Conservation (phyloP, 1,140 invertebrate species). For the Danaus plexippus region DNA sequence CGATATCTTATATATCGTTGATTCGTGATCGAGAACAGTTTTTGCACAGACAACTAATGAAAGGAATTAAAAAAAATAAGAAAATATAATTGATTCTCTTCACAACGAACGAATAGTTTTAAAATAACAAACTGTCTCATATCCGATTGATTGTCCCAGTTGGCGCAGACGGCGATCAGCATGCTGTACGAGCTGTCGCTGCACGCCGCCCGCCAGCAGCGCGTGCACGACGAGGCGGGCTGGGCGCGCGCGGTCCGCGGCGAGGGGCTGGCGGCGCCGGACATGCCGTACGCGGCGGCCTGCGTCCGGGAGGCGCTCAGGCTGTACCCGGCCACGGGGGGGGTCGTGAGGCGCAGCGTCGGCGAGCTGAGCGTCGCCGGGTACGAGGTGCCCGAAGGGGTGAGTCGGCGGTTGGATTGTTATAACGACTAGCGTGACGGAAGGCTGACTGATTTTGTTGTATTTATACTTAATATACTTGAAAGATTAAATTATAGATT, state of each 20-base stretch:
- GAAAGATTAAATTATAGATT: too few species aligned
- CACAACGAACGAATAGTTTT: too few species aligned
- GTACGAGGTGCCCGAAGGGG: constrained; percentile 54
- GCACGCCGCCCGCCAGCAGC: constrained; percentile 54
- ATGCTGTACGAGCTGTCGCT: constrained; percentile 62
- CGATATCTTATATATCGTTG: too few species aligned
- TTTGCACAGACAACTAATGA: too few species aligned
- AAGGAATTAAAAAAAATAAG: too few species aligned
- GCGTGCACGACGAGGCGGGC: constrained; percentile 52
- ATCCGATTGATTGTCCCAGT: constrained; percentile 26
- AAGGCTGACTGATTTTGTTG: too few species aligned
- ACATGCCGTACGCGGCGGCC: constrained; percentile 42
- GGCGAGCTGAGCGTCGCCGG: constrained; percentile 43
- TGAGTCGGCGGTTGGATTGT: constrained; percentile 15
- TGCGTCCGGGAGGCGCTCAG: constrained; percentile 47
- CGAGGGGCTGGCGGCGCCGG: constrained; percentile 30
- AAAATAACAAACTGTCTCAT: too few species aligned
- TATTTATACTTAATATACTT: too few species aligned
- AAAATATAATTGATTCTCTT: too few species aligned
- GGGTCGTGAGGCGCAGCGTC: constrained; percentile 48
- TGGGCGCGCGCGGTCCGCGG: constrained; percentile 45
- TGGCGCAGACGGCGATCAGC: constrained; percentile 49
- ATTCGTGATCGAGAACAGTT: too few species aligned
- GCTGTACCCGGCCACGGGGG: constrained; percentile 52
- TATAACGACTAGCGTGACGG: too few species aligned